These are phyloP conservation scores for Esox niger DNA, from an alignment of 2,113 vertebrate genomes.

Conservation along the genomic window DNA sequence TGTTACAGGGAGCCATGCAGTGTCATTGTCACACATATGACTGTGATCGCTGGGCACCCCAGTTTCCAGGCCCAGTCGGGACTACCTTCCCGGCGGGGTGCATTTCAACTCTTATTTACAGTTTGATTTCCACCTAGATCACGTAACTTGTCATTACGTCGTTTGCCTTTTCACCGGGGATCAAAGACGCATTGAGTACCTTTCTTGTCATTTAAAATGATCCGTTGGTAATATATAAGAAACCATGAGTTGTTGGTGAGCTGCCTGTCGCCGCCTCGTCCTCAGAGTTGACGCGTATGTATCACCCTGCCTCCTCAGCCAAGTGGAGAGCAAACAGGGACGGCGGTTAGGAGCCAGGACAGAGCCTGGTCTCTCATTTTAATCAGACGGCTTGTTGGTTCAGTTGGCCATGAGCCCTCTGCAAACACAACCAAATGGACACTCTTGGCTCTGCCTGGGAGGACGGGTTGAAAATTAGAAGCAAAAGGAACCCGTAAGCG, in stretches of 20 bases:
- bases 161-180: background rate
- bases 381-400: conserved; percentile 76
- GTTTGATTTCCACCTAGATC: conserved; percentile 11
- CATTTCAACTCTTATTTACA: conserved; percentile 38
- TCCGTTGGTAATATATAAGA: too few species aligned
- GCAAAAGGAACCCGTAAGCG: conserved; percentile 41
- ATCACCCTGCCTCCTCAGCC: conserved; percentile 13
- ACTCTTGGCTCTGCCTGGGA: conserved; percentile 57
- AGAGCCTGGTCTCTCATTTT: conserved; percentile 65
- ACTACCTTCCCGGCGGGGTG: conserved; percentile 23
- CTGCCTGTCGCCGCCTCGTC: background rate
- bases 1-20: conserved; percentile 53
- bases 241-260: background rate
- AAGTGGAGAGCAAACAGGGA: conserved; percentile 41
- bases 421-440: conserved; percentile 77
- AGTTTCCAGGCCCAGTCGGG: background rate
- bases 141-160: conserved; percentile 12
- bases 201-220: too few species aligned
- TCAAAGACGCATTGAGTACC: background rate
- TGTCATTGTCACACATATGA: conserved; percentile 48
- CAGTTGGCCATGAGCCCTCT: conserved; percentile 70
- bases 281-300: conserved; percentile 26
- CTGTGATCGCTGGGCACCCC: conserved; percentile 22
- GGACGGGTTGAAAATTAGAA: conserved; percentile 29
- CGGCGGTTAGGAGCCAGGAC: conserved; percentile 56